phyloP scores from a whole-genome alignment of 2,797 vertebrate genomes.

The Paratrypauchen microcephalus region DNA sequence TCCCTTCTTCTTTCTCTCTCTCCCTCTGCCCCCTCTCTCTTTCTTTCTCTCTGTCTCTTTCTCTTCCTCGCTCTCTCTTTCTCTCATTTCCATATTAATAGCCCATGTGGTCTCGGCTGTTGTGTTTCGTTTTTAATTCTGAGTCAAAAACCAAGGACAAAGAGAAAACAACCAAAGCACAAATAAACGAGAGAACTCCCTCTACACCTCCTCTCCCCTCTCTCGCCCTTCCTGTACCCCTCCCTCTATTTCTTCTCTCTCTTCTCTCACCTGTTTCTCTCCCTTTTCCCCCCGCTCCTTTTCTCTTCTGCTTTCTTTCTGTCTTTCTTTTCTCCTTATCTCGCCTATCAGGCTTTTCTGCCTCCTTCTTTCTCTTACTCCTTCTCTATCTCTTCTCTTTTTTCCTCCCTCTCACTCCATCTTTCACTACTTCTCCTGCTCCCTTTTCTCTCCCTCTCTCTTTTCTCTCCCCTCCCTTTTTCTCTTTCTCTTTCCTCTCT shows the following conservation, averaged over 20 bases:
- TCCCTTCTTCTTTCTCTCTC: too few species aligned
- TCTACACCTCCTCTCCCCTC: background rate
- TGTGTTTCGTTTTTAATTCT: background rate
- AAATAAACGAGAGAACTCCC: background rate
- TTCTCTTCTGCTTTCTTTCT: too few species aligned
- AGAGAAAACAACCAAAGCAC: background rate
- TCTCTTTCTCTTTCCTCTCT: background rate
- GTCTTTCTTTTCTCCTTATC: too few species aligned
- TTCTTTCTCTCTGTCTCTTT: background rate
- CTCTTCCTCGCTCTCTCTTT: background rate
- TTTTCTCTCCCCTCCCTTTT: background rate
- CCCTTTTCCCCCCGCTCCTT: too few species aligned
- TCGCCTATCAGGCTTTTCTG: too few species aligned
- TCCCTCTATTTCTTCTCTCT: too few species aligned
- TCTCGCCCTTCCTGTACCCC: too few species aligned
- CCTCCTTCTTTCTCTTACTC: too few species aligned
- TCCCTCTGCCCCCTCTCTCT: background rate
- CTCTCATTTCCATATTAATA: slow-evolving; percentile 4
- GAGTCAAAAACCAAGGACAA: background rate
- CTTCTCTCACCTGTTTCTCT: too few species aligned
- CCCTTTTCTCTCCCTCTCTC: too few species aligned
- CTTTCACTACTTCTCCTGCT: too few species aligned
- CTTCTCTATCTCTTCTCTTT: too few species aligned
- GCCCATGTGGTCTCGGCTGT: background rate
- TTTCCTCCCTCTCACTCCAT: background rate